phyloP scores from a whole-genome alignment of 2,113 vertebrate species.

The Corythaeola cristata region DNA sequence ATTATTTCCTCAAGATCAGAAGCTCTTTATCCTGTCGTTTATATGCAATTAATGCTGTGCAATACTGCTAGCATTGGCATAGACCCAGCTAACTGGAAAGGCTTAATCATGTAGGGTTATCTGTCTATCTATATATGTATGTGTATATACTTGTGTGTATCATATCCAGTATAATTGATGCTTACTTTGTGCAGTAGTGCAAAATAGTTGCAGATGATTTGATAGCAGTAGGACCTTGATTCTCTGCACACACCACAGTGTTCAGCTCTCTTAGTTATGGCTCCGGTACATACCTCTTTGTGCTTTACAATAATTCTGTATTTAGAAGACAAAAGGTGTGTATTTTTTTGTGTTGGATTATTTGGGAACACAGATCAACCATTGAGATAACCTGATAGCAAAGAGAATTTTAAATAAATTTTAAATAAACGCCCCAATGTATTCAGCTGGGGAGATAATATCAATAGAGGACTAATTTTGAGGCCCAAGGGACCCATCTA shows the following conservation, averaged over 20 bases:
- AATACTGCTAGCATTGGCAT: background rate
- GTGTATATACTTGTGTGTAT: constrained; percentile 48
- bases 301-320: constrained; percentile 35
- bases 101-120: background rate
- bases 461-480: background rate
- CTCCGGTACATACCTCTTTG: constrained; percentile 41
- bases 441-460: background rate
- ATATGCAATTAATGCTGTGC: background rate
- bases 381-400: constrained; percentile 45
- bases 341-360: background rate
- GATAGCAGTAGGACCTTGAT: background rate
- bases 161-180: background rate
- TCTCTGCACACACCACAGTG: constrained; percentile 42
- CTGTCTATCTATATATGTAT: background rate
- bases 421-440: background rate
- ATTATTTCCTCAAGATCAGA: background rate
- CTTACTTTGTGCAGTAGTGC: background rate
- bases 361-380: background rate
- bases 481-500: background rate
- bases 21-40: background rate
- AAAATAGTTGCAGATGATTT: background rate
- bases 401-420: background rate
- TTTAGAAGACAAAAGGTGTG: constrained; percentile 21
- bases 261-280: constrained; percentile 49
- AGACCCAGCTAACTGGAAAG: background rate